Base-by-base conservation (phyloP, 53 echinoderm and acorn worm species). In the Zoroaster sp. region DNA sequence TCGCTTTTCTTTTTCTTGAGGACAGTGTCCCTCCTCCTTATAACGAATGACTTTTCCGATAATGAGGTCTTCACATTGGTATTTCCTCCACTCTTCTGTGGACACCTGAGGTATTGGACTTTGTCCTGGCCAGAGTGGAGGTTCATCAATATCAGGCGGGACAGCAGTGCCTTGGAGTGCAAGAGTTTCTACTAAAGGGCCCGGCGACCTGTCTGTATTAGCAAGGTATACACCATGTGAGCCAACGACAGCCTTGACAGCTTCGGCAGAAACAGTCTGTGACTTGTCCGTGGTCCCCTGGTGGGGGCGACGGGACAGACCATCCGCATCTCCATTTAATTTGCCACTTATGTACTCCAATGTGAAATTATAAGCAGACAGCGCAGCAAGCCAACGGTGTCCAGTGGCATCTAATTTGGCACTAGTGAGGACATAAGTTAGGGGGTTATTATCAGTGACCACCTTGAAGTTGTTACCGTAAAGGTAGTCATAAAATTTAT, bases 401-500 rank as follows among this genome's bases (percentile, higher is more conserved):
- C 18, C 7, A 14, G 18, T 18, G 18, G 49, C 49, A 49, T 18
- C 18, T 18, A 49, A 49, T 18, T 49, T 49, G 14, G 49, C 49
- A 49, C 14, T 49, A 14, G 14, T 49, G 13, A 49, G 18, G n/a
- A n/a, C n/a, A 49, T 74, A 42, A 7, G 45, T 73, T 20, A 74
- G 41, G 20, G 74, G 74, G 18, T 74, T 74, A 42, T 74, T 74
- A 25, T 74, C 74, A 40, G 74, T 42, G 23, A 40, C 18, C 17
- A 74, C 42, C 3, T 3, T 8, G 41, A 74, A 40, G 4, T 74
- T 8, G 12, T 40, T 17, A 42, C 74, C 74, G n/a, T 42, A 74
- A 40, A 94, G 65, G 15, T 92, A 47, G 20, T 93, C 93, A 3
- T 90, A 43, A 69, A 89, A 93, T 49, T 93, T 90, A 25, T 90